Evolutionary conservation across 2,888 invertebrate species (phyloP).

Genomic region (Campoplex capitator): DNA sequence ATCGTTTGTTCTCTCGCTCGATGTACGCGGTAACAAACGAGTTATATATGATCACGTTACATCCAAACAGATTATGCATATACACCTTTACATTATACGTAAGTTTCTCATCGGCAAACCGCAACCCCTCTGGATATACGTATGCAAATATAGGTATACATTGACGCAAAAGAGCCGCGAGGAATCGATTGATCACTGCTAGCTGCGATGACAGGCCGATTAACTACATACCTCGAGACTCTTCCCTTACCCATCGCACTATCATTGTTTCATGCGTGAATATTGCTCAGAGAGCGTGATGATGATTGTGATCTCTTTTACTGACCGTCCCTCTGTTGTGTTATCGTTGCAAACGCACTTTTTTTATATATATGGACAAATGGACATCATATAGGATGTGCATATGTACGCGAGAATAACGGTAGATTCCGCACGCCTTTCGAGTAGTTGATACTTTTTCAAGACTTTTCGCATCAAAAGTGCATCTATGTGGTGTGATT

Average conservation of each 20-base stretch:
- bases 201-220: conserved; percentile 67
- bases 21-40: conserved; percentile 19
- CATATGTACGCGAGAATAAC: conserved; percentile 1
- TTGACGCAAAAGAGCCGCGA: conserved; percentile 52
- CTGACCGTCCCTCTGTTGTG: conserved; percentile 42
- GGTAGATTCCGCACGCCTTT: conserved; percentile 10
- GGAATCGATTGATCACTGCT: conserved; percentile 70
- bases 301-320: conserved; percentile 58
- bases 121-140: conserved; percentile 27
- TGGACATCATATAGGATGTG: no score
- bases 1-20: conserved; percentile 36
- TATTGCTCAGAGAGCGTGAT: conserved; percentile 41
- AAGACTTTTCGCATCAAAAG: background rate
- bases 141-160: conserved; percentile 42
- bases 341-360: conserved; percentile 29
- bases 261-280: conserved; percentile 65
- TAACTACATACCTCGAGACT: conserved; percentile 63
- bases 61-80: conserved; percentile 39
- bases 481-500: background rate
- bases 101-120: conserved; percentile 6
- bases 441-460: conserved; percentile 25
- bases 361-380: background rate
- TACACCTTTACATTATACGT: conserved; percentile 13
- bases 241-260: conserved; percentile 35
- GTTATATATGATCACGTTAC: conserved; percentile 46